These are phyloP conservation scores for Arctopsyche grandis DNA, from an alignment of 1,140 invertebrate species.

Conservation along the genomic window DNA sequence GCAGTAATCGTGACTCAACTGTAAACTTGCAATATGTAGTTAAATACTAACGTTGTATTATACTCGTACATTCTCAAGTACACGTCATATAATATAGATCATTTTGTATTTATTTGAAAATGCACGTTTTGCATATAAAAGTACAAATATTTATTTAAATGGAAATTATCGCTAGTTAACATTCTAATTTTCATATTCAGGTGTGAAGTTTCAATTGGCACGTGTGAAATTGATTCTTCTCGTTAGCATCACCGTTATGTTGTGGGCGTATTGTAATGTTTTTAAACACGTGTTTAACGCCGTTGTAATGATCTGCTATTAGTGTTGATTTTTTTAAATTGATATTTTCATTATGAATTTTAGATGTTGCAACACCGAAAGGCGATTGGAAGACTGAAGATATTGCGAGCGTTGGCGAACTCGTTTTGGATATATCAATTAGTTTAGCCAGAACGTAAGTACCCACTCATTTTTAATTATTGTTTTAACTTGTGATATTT, in stretches of 20 bases:
- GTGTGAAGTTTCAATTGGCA: not conserved
- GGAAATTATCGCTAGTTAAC: too few species aligned
- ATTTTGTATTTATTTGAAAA: not conserved
- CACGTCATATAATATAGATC: not conserved
- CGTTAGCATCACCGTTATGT: not conserved
- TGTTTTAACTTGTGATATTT: too few species aligned
- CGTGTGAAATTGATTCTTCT: too few species aligned
- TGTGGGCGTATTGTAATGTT: not conserved
- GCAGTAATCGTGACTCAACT: not conserved
- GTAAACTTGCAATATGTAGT: not conserved
- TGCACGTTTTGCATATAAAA: not conserved
- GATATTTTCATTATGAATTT: conserved; percentile 50
- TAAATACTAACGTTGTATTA: too few species aligned
- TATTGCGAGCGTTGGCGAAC: conserved; percentile 83
- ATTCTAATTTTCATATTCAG: too few species aligned
- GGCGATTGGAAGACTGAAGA: conserved; percentile 82
- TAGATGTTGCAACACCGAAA: conserved; percentile 80
- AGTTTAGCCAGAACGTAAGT: conserved; percentile 88
- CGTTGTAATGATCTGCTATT: not conserved
- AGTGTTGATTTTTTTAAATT: not conserved
- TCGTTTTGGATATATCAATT: conserved; percentile 85
- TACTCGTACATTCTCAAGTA: too few species aligned
- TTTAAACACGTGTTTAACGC: not conserved
- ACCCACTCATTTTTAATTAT: conserved; percentile 20
- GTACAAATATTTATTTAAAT: too few species aligned